A percentile compares a stretch with the other conserved stretches of the same genome.
These are phyloP conservation scores for Chelonus insularis DNA, from an alignment of 1,140 invertebrate species.

Conservation along the genomic window DNA sequence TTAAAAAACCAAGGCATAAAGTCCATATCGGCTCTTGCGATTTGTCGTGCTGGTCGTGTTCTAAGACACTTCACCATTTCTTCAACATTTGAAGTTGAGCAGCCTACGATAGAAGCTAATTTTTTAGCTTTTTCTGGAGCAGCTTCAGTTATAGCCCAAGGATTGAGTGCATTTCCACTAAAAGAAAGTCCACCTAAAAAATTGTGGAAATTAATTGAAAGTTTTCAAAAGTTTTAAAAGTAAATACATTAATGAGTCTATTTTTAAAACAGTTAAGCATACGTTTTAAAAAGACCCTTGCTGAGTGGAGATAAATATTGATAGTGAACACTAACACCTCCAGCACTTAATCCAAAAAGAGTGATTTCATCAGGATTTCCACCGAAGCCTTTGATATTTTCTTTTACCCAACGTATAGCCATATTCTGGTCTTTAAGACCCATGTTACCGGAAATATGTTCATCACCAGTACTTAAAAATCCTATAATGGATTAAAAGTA, in stretches of 20 bases:
- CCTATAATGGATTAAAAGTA: conserved; percentile 40
- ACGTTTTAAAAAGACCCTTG: conserved; percentile 54
- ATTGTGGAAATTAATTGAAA: no score
- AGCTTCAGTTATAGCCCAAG: conserved; percentile 72
- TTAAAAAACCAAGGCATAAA: conserved; percentile 61
- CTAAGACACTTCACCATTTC: conserved; percentile 75
- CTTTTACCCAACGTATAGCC: conserved; percentile 65
- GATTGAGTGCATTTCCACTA: conserved; percentile 74
- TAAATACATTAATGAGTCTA: conserved; percentile 26
- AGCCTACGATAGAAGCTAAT: conserved; percentile 70
- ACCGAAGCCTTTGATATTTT: conserved; percentile 62
- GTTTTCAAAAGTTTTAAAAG: no score
- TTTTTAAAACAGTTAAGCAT: conserved; percentile 38
- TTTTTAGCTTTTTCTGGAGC: conserved; percentile 69
- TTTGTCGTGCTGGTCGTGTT: conserved; percentile 62
- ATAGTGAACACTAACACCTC: conserved; percentile 63
- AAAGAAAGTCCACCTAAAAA: conserved; percentile 75
- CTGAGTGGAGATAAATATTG: conserved; percentile 64
- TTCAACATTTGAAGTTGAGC: conserved; percentile 61
- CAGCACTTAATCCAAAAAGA: conserved; percentile 60
- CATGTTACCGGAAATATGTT: conserved; percentile 62
- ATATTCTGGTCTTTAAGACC: conserved; percentile 67
- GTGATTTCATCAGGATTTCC: conserved; percentile 61
- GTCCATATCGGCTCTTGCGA: conserved; percentile 55
- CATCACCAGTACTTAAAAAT: conserved; percentile 64